phyloP scores from a whole-genome alignment of 2,888 invertebrate species.

The Heteromurus nitidus region DNA sequence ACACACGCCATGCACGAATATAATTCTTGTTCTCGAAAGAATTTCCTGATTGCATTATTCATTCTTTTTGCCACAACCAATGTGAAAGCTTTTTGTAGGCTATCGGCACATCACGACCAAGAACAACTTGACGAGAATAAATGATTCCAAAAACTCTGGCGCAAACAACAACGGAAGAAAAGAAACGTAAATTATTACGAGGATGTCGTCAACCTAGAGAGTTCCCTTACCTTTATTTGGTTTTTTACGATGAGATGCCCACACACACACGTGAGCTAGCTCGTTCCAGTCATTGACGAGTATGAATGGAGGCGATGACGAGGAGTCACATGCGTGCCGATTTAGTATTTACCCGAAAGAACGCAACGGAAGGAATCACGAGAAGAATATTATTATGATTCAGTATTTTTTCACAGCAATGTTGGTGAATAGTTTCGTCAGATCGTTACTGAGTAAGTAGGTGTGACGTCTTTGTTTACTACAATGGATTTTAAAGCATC shows the following conservation, averaged over 20 bases:
- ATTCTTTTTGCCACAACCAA: background rate
- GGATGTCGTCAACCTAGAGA: background rate
- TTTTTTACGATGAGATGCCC: too few species aligned
- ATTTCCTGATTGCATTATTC: background rate
- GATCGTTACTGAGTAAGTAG: too few species aligned
- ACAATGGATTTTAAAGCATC: too few species aligned
- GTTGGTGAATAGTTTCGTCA: background rate
- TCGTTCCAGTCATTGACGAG: slow-evolving; percentile 12
- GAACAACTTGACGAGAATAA: too few species aligned
- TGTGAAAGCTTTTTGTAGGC: too few species aligned
- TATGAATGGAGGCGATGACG: slow-evolving; percentile 10
- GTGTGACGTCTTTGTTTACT: too few species aligned
- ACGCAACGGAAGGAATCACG: too few species aligned
- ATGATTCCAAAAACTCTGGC: too few species aligned
- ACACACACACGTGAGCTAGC: slow-evolving; percentile 3
- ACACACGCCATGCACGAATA: too few species aligned
- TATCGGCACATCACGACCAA: too few species aligned
- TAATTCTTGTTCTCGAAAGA: background rate
- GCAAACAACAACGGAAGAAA: too few species aligned
- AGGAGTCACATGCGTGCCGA: slow-evolving; percentile 1
- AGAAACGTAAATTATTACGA: too few species aligned
- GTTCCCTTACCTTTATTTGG: background rate
- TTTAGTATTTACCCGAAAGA: background rate
- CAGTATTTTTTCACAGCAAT: background rate
- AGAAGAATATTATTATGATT: background rate